phyloP scores from a whole-genome alignment of 2,888 invertebrate genomes.

The Rhorus exstirpatorius region DNA sequence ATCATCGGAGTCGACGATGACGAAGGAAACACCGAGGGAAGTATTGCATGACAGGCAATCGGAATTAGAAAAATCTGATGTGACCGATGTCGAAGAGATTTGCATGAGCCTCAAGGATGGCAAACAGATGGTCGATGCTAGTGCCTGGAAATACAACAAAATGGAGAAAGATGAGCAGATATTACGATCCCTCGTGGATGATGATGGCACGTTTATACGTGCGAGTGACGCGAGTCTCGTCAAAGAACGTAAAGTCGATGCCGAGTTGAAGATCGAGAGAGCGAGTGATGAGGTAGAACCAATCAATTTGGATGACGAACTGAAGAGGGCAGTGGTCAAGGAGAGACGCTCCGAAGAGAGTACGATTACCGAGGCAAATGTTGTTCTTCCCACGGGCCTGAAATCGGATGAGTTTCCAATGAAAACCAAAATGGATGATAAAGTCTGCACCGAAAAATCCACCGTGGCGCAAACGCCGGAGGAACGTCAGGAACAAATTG shows the following conservation, averaged over 20 bases:
- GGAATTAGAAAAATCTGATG: constrained; percentile 76
- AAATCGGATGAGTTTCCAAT: constrained; percentile 68
- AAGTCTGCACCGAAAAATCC: constrained; percentile 9
- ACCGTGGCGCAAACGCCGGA: constrained; percentile 62
- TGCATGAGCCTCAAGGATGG: constrained; percentile 78
- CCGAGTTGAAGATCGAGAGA: constrained; percentile 78
- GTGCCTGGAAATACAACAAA: constrained; percentile 75
- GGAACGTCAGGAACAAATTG: constrained; percentile 67
- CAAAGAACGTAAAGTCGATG: constrained; percentile 78
- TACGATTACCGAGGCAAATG: constrained; percentile 24
- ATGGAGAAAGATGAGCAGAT: constrained; percentile 74
- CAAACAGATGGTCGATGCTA: constrained; percentile 79
- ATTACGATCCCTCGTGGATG: constrained; percentile 76
- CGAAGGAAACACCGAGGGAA: constrained; percentile 78
- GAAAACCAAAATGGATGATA: constrained; percentile 53
- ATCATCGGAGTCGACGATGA: constrained; percentile 76
- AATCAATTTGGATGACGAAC: constrained; percentile 68
- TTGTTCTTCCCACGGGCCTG: constrained; percentile 63
- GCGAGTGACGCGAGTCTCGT: constrained; percentile 74
- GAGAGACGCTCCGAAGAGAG: constrained; percentile 68
- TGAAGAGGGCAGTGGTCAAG: constrained; percentile 68
- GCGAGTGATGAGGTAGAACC: constrained; percentile 67
- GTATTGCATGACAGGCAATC: constrained; percentile 76
- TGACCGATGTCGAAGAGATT: constrained; percentile 75
- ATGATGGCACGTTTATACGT: constrained; percentile 75